A percentile compares a stretch with the other conserved stretches of the same genome.
Conservation (phyloP, 2,113 vertebrate species). For the Promerops cafer region DNA sequence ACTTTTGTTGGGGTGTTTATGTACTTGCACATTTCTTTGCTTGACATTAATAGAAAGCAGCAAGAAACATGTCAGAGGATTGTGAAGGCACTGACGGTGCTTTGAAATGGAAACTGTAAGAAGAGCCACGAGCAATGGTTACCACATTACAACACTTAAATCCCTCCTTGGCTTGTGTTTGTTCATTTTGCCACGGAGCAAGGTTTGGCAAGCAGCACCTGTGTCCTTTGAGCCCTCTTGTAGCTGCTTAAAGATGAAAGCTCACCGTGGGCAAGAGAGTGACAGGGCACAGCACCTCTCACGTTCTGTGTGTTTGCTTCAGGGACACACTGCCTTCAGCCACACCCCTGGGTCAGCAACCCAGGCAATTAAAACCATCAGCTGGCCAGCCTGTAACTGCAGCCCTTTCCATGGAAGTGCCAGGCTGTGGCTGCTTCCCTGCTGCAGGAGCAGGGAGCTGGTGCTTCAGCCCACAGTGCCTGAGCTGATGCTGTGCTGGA, state of each 20-base stretch:
- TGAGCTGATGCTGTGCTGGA: background rate
- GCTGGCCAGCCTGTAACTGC: background rate
- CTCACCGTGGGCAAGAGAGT: background rate
- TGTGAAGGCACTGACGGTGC: background rate
- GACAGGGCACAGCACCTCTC: background rate
- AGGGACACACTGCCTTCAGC: background rate
- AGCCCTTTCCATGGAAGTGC: background rate
- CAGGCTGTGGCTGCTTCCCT: background rate
- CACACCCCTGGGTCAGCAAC: background rate
- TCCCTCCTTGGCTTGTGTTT: background rate
- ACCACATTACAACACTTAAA: background rate
- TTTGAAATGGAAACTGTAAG: constrained; percentile 26
- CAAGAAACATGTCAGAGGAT: background rate
- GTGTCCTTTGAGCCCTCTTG: background rate
- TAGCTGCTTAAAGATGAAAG: background rate
- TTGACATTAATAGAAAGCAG: background rate
- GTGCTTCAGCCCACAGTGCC: background rate
- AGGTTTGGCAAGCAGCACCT: background rate
- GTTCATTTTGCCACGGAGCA: background rate
- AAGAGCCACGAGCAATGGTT: background rate
- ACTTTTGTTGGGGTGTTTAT: background rate
- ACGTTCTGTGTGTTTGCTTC: background rate
- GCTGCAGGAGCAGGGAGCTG: background rate
- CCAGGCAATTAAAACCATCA: background rate
- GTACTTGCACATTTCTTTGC: background rate